Evolutionary conservation across 2,797 vertebrate species (phyloP).

Genomic region (Crocodylus rhombifer): DNA sequence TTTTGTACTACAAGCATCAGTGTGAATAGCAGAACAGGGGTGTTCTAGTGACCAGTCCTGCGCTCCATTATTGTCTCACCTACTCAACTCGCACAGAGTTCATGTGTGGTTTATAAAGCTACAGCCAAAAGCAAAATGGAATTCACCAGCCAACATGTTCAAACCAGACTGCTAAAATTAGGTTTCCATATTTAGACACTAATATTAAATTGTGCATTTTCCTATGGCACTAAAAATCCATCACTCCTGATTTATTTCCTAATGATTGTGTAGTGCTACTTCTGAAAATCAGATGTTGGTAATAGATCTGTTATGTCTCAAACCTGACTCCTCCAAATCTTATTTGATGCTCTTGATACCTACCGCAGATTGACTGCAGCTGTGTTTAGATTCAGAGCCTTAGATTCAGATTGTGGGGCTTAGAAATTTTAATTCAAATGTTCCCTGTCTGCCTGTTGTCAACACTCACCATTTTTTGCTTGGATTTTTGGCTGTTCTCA

Average conservation of each 20-base stretch:
- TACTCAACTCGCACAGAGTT: not conserved
- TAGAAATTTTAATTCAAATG: not conserved
- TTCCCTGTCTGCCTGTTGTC: not conserved
- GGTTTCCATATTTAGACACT: not conserved
- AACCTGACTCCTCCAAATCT: not conserved
- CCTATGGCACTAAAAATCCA: not conserved
- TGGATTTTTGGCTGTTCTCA: not conserved
- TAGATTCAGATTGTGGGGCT: not conserved
- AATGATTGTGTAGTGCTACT: not conserved
- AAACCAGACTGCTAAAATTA: not conserved
- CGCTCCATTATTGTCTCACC: not conserved
- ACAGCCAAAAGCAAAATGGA: not conserved
- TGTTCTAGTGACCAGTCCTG: not conserved
- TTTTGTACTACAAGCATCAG: not conserved
- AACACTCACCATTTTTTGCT: not conserved
- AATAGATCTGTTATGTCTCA: not conserved
- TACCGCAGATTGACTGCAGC: not conserved
- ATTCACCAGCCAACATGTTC: not conserved
- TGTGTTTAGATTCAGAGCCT: not conserved
- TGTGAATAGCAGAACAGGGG: not conserved
- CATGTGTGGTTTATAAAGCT: not conserved
- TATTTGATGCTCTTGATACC: not conserved
- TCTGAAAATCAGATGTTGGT: not conserved
- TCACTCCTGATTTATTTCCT: not conserved
- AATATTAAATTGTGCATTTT: no score